Evolutionary conservation across 92 coral and sea anemone species (phyloP), one percentile per base, ranked within the genome.

Genomic region (Hydrozoanthus gracilis): DNA sequence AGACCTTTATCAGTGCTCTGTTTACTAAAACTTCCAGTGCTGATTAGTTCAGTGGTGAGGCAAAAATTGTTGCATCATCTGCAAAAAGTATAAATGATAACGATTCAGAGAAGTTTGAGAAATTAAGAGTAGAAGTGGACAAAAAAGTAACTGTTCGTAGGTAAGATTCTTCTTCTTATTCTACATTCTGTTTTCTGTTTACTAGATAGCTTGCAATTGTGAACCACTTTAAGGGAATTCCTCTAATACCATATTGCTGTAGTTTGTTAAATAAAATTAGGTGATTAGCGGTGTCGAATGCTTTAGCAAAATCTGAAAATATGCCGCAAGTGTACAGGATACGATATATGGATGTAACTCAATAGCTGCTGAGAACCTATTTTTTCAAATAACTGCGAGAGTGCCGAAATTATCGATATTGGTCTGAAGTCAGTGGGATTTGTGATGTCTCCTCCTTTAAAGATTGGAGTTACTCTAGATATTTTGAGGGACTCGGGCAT

Each of bases 171-270:
- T 44, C 45, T 45, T 47, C 54, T 50, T 73, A 71, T 17, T 45
- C 67, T 27, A 86, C 89, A 86, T 86, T 60, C 60, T 75, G 89
- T 55, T 86, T 62, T 86, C 83, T 86, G 44, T 86, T 60, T 73
- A 71, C 16, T 51, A 76, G 73, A 86, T 86, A 86, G 75, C 74
- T 86, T 52, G n/a, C n/a, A n/a, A n/a, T n/a, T n/a, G 82, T 51
- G 71, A 85, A 85, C 69, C 69, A 85, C 64, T 85, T 0, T 44
- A 85, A 67, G 72, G 88, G 71, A 3, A 66, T 50, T 48, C 88
- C 83, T 55, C 71, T 56, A 50, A 85, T 74, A n/a, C 88, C 88
- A 75, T 74, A 85, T 75, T 73, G 47, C 56, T 85, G 69, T 66
- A 85, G 86, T 62, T 85, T 85, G 55, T 74, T 51, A 7, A 85